These are phyloP conservation scores for Calephelis nemesis DNA, from an alignment of 1,140 invertebrate genomes.

Conservation along the genomic window DNA sequence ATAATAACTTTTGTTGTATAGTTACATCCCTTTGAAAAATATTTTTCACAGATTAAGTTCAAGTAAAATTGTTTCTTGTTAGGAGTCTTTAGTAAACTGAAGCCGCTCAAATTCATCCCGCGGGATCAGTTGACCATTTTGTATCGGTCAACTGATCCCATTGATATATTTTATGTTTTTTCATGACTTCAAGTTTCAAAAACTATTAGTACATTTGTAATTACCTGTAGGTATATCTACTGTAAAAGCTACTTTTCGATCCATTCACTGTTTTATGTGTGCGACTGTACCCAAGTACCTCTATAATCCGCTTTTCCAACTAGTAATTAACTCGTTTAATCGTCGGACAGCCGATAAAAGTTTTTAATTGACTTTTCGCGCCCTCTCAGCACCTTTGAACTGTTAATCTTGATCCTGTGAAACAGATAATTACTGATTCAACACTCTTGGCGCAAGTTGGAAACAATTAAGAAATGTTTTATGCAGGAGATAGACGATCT, in stretches of 20 bases:
- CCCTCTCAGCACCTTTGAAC: slow-evolving; percentile 29
- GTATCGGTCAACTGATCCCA: too few species aligned
- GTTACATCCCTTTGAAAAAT: too few species aligned
- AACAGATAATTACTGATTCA: slow-evolving; percentile 19
- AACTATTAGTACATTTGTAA: too few species aligned
- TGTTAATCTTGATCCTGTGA: slow-evolving; percentile 33
- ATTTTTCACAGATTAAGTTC: too few species aligned
- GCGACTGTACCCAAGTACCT: slow-evolving; percentile 1
- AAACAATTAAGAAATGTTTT: slow-evolving; percentile 15
- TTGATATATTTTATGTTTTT: too few species aligned
- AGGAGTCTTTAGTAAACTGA: too few species aligned
- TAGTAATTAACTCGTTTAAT: slow-evolving; percentile 41
- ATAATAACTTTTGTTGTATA: too few species aligned
- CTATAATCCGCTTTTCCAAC: slow-evolving; percentile 25
- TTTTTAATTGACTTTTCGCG: slow-evolving; percentile 41
- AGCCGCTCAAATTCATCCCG: too few species aligned
- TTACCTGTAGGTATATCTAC: too few species aligned
- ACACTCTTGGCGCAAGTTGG: slow-evolving; percentile 11
- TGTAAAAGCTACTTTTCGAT: neutral
- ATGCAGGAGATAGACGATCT: neutral
- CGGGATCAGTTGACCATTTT: too few species aligned
- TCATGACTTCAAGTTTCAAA: too few species aligned
- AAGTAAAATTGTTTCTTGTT: too few species aligned
- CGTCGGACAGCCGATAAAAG: slow-evolving; percentile 37
- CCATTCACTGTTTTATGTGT: neutral